Percentiles rank a stretch among this genome's conserved stretches.
Evolutionary conservation across 2,888 invertebrate species (phyloP).

Genomic region (Didymodactylos carnosus): DNA sequence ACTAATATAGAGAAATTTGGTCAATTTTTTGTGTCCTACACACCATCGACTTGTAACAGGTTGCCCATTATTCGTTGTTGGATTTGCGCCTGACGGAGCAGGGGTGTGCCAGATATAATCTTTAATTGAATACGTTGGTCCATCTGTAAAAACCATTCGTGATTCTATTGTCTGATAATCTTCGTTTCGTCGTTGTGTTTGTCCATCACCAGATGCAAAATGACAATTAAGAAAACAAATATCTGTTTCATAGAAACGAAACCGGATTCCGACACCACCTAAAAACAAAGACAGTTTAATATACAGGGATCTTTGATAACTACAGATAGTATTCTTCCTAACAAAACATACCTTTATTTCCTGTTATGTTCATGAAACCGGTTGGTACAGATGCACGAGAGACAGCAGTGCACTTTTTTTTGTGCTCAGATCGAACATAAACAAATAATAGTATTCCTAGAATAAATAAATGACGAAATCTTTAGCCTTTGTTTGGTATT

Average conservation of each 20-base stretch:
- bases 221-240: constrained; percentile 94
- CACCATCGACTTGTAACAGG: background rate
- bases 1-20: background rate
- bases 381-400: constrained; percentile 90
- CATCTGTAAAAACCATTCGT: constrained; percentile 37
- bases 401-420: constrained; percentile 37
- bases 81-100: background rate
- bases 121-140: background rate
- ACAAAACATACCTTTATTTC: no score
- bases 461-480: constrained; percentile 31
- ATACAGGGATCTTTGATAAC: no score
- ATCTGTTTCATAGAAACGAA: constrained; percentile 74
- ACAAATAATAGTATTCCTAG: constrained; percentile 96
- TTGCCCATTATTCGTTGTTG: background rate
- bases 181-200: constrained; percentile 76
- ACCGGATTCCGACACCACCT: constrained; percentile 74
- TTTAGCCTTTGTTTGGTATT: background rate
- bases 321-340: no score
- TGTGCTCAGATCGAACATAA: constrained; percentile 57
- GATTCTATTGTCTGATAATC: constrained; percentile 85
- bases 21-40: background rate
- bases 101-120: background rate
- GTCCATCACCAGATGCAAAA: constrained; percentile 93
- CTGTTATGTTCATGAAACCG: constrained; percentile 81
- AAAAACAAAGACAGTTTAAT: no score